Evolutionary conservation across 2,113 vertebrate genomes (phyloP), one percentile per base, ranked within the genome.

Genomic region (Ursus arctos): DNA sequence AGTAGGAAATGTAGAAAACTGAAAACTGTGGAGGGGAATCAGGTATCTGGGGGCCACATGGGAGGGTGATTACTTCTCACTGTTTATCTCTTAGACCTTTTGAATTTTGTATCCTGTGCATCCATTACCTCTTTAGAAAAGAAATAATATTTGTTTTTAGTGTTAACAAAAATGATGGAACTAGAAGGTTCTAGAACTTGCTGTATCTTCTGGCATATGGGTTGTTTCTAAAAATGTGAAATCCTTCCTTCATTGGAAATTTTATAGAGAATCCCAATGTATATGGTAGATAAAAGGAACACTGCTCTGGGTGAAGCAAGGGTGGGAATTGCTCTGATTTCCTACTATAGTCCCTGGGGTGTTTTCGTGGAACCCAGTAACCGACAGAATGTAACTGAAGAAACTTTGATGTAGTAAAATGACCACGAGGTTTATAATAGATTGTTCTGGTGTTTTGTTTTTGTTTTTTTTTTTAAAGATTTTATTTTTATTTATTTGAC

Each of bases 91-190:
- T 82, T 79, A 21, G 80, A 77, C 24, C 36, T 91, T 93, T 71
- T 72, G 43, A 77, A 51, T 97, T 93, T 93, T 87, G 9, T 90
- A 55, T 79, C 24, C 19, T 33, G 12, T 95, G 5, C 18, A 61
- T 87, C 59, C 93, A 6, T 81, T 90, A 76, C 51, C 15, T 91
- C 16, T 91, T 95, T 87, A 94, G 51, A 65, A 92, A 85, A 92
- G 36, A 94, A 91, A 43, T 4, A 85, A 67, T 72, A 69, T 81
- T 94, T 82, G 43, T 67, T 86, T 59, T 77, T 92, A 89, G 14
- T 83, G 18, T 93, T 90, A 95, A 84, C 69, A 94, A 95, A 24
- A 94, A 77, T 80, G 59, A 59, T 95, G 13, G 76, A 91, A 77
- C 86, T 57, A 91, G 47, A 90, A 96, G 40, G 76, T 82, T 87